Evolutionary conservation across 2,888 invertebrate species (phyloP).

Genomic region (Nemoura dubitans): DNA sequence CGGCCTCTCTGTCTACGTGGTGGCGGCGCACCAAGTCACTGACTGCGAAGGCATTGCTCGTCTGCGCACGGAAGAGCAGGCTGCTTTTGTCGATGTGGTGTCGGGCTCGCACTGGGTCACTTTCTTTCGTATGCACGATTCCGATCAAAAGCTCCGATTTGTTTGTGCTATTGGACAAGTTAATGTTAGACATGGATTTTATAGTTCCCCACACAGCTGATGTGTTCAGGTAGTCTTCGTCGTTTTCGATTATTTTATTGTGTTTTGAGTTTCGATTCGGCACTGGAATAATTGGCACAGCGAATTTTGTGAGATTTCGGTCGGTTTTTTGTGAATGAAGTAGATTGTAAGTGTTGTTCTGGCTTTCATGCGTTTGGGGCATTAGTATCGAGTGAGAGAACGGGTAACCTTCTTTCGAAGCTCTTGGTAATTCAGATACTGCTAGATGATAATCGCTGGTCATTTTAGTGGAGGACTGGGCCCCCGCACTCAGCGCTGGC

Average conservation of each 20-base stretch:
- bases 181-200: constrained; percentile 29
- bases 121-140: constrained; percentile 13
- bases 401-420: background rate
- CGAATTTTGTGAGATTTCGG: background rate
- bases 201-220: constrained; percentile 24
- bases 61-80: constrained; percentile 33
- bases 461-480: background rate
- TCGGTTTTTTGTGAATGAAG: background rate
- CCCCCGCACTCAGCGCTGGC: background rate
- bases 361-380: background rate
- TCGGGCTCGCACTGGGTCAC: background rate
- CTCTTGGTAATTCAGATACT: background rate
- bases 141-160: constrained; percentile 19
- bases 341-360: background rate
- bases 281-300: background rate
- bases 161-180: background rate
- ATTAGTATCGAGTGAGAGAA: background rate
- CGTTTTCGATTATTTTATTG: constrained; percentile 8
- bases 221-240: background rate
- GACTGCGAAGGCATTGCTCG: constrained; percentile 47
- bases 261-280: background rate
- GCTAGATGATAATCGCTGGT: background rate
- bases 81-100: constrained; percentile 15
- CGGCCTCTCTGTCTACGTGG: constrained; percentile 58
- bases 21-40: constrained; percentile 58